phyloP scores from a whole-genome alignment of 2,113 vertebrate genomes.

The Sarotherodon lohbergeri region DNA sequence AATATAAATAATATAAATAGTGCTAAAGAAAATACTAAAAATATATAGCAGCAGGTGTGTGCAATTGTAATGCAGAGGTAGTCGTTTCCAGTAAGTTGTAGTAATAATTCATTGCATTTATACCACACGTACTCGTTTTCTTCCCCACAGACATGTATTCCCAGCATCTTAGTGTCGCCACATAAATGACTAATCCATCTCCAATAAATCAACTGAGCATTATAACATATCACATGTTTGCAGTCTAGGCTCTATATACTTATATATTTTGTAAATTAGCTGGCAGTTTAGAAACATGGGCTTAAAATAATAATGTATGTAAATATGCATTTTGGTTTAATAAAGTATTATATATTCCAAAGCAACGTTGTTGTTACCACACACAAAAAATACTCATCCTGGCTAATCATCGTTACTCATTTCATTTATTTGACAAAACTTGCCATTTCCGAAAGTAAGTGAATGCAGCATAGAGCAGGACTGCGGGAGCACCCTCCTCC shows the following conservation, averaged over 20 bases:
- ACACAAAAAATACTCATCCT: neutral
- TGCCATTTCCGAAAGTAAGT: neutral
- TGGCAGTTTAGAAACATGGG: neutral
- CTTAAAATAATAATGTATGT: neutral
- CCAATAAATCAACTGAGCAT: neutral
- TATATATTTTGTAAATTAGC: neutral
- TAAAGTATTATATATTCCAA: neutral
- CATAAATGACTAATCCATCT: neutral
- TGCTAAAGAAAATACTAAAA: no score
- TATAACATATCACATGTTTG: neutral
- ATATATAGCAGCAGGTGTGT: neutral
- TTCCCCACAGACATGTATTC: neutral
- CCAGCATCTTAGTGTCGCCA: neutral
- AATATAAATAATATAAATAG: no score
- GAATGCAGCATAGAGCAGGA: slow-evolving; percentile 38
- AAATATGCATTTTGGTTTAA: neutral
- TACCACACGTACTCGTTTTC: no score
- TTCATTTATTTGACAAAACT: neutral
- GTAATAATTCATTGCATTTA: neutral
- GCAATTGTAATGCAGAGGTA: no score
- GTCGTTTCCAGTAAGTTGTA: neutral
- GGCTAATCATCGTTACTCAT: neutral
- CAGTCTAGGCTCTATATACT: neutral
- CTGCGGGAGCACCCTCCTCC: neutral
- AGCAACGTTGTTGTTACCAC: neutral